A percentile compares a stretch with the other conserved stretches of the same genome.
Conservation (phyloP, 2,113 vertebrate genomes). For the Willisornis vidua region DNA sequence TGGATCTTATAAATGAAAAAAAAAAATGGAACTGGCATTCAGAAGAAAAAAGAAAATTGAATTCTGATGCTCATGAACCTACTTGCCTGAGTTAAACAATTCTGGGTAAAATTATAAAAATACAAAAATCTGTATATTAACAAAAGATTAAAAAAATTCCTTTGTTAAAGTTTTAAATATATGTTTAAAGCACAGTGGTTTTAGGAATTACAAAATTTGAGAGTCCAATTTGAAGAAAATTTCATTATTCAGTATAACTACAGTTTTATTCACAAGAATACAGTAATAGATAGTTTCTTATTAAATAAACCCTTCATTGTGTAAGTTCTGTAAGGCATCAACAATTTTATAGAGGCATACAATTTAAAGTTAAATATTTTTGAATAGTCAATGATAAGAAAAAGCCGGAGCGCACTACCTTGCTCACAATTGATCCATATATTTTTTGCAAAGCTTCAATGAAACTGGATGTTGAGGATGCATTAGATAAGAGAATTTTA, state of each 20-base stretch:
- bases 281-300: neutral
- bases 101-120: neutral
- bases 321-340: neutral
- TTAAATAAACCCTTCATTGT: neutral
- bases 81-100: neutral
- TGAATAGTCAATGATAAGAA: neutral
- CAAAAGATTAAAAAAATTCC: neutral
- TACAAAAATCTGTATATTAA: neutral
- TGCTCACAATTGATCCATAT: constrained; percentile 10
- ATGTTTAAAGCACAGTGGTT: neutral
- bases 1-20: neutral
- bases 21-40: neutral
- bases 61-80: neutral
- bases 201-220: neutral
- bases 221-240: neutral
- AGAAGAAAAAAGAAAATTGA: neutral
- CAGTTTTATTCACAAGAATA: neutral
- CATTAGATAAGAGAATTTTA: constrained; percentile 81
- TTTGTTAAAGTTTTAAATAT: neutral
- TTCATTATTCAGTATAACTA: neutral
- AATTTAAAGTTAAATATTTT: neutral
- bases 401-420: constrained; percentile 49
- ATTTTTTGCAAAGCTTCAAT: constrained; percentile 54
- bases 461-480: constrained; percentile 39
- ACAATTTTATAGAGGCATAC: neutral